phyloP scores from a whole-genome alignment of 1,140 invertebrate species.

The Arctopsyche grandis region DNA sequence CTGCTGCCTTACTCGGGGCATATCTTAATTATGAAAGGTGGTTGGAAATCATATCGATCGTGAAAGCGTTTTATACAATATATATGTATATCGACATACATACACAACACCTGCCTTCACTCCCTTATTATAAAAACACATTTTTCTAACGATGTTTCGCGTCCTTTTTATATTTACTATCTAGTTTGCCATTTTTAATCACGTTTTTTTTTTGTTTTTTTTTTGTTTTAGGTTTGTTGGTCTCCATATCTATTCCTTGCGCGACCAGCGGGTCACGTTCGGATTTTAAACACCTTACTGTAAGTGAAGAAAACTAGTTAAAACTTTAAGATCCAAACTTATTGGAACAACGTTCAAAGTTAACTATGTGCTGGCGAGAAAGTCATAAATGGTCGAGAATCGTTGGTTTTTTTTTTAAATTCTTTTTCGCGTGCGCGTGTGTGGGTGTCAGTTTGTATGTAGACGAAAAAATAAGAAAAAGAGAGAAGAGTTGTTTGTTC shows the following conservation, averaged over 20 bases:
- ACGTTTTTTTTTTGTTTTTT: slow-evolving; percentile 12
- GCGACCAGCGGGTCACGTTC: slow-evolving; percentile 29
- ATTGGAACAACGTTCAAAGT: not conserved
- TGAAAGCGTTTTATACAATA: not conserved
- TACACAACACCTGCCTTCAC: not conserved
- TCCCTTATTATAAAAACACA: not conserved
- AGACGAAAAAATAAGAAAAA: slow-evolving; percentile 6
- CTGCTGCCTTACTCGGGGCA: not conserved
- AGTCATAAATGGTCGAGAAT: not conserved
- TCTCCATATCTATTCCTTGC: not conserved
- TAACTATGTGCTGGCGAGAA: not conserved
- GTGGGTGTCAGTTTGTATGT: not conserved
- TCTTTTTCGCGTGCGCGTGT: not conserved
- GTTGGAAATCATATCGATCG: not conserved
- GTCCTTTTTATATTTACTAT: not conserved
- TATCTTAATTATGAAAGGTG: slow-evolving; percentile 38
- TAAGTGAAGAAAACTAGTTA: slow-evolving; percentile 43
- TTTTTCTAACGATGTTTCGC: not conserved
- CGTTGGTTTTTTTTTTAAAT: not conserved
- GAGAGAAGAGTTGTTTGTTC: slow-evolving; percentile 6
- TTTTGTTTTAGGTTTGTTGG: slow-evolving; percentile 41
- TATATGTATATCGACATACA: too few relatives aligned
- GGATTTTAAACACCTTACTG: slow-evolving; percentile 38
- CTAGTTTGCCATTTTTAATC: slow-evolving; percentile 8
- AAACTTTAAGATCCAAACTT: slow-evolving; percentile 34